Base-by-base conservation (phyloP, 2,113 vertebrate species). In the Picathartes gymnocephalus region DNA sequence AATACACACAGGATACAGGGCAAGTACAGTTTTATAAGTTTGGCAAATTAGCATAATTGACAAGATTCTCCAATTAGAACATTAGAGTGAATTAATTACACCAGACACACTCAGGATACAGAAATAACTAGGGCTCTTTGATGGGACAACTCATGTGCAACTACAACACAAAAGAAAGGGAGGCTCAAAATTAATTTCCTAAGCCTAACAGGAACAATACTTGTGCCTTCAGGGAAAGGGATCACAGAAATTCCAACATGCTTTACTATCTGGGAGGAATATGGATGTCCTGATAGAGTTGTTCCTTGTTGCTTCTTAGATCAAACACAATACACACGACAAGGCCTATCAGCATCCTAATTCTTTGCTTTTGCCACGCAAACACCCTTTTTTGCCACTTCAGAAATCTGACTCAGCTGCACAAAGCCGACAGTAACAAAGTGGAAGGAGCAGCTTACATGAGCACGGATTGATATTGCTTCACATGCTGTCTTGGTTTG, bases 31-130 rank as follows among this genome's bases (percentile, higher is more conserved):
- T 60, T 31, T 76, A 48, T 15, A 37, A 39, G 44, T 60, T 19
- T 39, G 35, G 28, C 45, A 37, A 76, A 31, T 60, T 23, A 24
- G 27, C 27, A 15, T 40, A 39, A 61, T 50, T 61, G 22, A 31
- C 15, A 40, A 61, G 73, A 50, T 40, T 33, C 17, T 17, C 10
- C 57, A 50, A 1, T 50, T 50, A 77, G 28, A 77, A 39, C 22
- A 19, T n/a, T 31, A 54, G 61, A 54, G 72, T 65, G 66, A 80
- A 83, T 17, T 4, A 65, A 51, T 51, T 45, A 45, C 33, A 69
- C 2, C 4, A 70, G 61, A 48, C 24, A 79, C 0, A 0, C 6
- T 48, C 31, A 40, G 35, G 27, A 73, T n/a, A 40, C 15, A 53
- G 28, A 77, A 91, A 39, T 58, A 68, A 58, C 31, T 30, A 21